Base-by-base conservation (phyloP, 2,113 vertebrate species). In the Arothron firmamentum region DNA sequence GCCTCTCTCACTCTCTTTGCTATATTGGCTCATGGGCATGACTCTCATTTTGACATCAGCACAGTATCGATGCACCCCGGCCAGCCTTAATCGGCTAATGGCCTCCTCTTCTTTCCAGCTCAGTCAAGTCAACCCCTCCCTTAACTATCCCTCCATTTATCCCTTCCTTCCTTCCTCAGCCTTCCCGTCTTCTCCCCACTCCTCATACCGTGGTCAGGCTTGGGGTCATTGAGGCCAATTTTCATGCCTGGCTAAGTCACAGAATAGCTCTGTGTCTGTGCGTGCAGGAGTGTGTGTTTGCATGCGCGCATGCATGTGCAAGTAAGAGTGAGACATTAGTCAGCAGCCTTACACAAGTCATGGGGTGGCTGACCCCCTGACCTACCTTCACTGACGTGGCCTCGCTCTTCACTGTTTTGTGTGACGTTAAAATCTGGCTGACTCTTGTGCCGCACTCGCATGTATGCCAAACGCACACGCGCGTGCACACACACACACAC, bases 11-110 rank as follows among this genome's bases (percentile, higher is more conserved):
- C 66, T 84, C 74, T 81, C 69, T 67, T 77, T 78, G 80, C 75
- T 79, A 74, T 76, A 85, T 79, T 85, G 84, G 81, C 81, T 86
- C 77, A 78, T 82, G 74, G 81, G 74, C 75, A 80, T 79, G 84
- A 73, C 79, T 87, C 74, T 84, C 79, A 74, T 85, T 84, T 85
- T 85, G 85, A 89, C 87, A 88, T 86, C 75, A 50, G 78, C 66
- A 63, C 74, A 82, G 81, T 88, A 90, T 89, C 81, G 90, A 90
- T 88, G 88, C 84, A 78, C 81, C 85, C 70, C 78, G 52, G 86
- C 84, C 85, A 62, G 73, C 80, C 85, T 88, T 90, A 90, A 90
- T 91, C 88, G 85, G 87, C 90, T 90, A 91, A 91, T 91, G 88
- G 90, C 85, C 77, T 90, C 78, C 67, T 82, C 75, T 78, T 82